Evolutionary conservation across 2,888 invertebrate genomes (phyloP).

Genomic region (Acrobasis suavella): DNA sequence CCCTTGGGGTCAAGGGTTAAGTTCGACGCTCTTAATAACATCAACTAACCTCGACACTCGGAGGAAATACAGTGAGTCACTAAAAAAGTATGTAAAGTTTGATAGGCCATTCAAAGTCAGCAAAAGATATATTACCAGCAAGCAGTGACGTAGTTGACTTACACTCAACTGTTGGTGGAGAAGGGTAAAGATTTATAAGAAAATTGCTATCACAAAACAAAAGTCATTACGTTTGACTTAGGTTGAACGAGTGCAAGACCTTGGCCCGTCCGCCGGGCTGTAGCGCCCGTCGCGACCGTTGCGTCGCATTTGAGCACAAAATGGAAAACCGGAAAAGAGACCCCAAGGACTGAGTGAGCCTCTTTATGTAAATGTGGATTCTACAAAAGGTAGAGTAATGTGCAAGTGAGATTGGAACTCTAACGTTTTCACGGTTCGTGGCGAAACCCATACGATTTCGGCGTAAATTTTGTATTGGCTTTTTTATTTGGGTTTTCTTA

Average conservation of each 20-base stretch:
- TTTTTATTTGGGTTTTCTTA: neutral
- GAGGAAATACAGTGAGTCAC: too few species aligned
- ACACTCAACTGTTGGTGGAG: too few species aligned
- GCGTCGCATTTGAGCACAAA: conserved; percentile 72
- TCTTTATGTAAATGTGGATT: conserved; percentile 76
- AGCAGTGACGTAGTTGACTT: too few species aligned
- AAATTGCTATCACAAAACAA: too few species aligned
- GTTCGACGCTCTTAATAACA: too few species aligned
- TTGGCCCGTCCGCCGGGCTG: neutral
- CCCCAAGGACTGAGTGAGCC: conserved; percentile 69
- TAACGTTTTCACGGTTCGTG: conserved; percentile 55
- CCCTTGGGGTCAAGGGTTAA: too few species aligned
- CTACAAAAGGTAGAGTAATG: conserved; percentile 72
- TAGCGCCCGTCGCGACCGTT: conserved; percentile 40
- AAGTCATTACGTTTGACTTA: too few species aligned
- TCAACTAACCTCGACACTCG: too few species aligned
- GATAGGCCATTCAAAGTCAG: too few species aligned
- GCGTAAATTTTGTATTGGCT: conserved; percentile 36
- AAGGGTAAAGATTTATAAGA: too few species aligned
- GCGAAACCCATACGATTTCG: conserved; percentile 52
- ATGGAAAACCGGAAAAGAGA: conserved; percentile 73
- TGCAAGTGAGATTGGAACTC: conserved; percentile 69
- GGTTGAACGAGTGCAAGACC: neutral
- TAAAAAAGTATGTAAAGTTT: too few species aligned
- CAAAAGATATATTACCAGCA: too few species aligned